Evolutionary conservation across 2,888 invertebrate species (phyloP).

Genomic region (Glyphotaelius pellucidus): DNA sequence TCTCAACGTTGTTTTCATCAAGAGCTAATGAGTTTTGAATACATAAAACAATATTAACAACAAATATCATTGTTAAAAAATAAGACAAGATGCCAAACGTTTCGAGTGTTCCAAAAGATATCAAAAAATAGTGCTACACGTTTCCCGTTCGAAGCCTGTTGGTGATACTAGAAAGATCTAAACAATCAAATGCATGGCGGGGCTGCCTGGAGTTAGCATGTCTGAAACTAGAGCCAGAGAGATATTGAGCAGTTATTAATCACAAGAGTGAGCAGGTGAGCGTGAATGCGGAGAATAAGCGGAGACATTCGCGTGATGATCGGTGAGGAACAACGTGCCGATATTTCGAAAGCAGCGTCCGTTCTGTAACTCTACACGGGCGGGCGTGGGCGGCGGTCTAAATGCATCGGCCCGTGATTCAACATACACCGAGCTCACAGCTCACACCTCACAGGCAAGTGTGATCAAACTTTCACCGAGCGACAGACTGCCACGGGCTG

Average conservation of each 20-base stretch:
- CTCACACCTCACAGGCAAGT: not conserved
- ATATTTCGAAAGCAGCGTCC: constrained; percentile 6
- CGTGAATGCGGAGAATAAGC: not conserved
- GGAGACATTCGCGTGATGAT: not conserved
- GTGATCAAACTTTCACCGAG: constrained; percentile 34
- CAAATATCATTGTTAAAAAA: too few species aligned
- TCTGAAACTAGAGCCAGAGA: not conserved
- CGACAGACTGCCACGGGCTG: not conserved
- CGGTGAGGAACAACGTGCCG: not conserved
- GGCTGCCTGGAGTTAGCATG: not conserved
- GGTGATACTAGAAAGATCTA: not conserved
- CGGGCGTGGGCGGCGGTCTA: constrained; percentile 45
- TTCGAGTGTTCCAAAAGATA: too few species aligned
- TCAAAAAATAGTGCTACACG: not conserved
- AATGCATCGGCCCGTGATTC: constrained; percentile 30
- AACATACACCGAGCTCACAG: not conserved
- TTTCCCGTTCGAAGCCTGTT: too few species aligned
- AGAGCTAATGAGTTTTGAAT: too few species aligned
- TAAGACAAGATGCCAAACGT: too few species aligned
- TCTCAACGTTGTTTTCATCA: too few species aligned
- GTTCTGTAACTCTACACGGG: constrained; percentile 30
- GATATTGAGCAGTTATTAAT: not conserved
- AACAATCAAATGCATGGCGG: not conserved
- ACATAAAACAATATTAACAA: too few species aligned
- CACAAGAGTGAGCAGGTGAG: not conserved